phyloP scores from a whole-genome alignment of 2,113 vertebrate species.

The Mobula birostris region DNA sequence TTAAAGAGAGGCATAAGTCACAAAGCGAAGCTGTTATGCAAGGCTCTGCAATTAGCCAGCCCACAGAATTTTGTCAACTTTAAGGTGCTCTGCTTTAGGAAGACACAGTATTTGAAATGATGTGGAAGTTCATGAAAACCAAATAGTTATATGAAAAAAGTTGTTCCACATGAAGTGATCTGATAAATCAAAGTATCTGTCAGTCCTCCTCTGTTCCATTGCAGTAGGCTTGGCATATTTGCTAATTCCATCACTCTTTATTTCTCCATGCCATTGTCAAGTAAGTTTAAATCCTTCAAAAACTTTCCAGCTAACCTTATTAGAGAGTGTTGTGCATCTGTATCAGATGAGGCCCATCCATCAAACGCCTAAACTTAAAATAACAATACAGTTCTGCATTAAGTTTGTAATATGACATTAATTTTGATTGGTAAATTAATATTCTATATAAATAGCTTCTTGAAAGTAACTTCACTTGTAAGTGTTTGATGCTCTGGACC shows the following conservation, averaged over 20 bases:
- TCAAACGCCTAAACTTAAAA: neutral
- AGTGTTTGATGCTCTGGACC: too few relatives aligned
- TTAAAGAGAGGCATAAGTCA: neutral
- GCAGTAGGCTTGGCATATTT: neutral
- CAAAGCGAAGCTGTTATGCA: neutral
- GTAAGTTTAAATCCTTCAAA: neutral
- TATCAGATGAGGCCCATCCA: neutral
- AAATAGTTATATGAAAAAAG: neutral
- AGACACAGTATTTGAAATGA: neutral
- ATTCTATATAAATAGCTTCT: neutral
- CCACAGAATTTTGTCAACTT: neutral
- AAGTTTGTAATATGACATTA: constrained; percentile 21
- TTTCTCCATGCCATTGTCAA: neutral
- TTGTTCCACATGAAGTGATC: neutral
- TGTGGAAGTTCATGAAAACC: neutral
- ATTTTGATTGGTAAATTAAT: constrained; percentile 12
- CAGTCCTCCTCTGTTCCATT: neutral
- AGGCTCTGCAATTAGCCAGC: neutral
- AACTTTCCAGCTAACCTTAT: neutral
- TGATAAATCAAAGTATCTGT: neutral
- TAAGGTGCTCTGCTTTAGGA: neutral
- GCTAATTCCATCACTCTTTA: neutral
- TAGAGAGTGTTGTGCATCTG: neutral
- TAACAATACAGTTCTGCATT: neutral
- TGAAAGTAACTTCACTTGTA: neutral